Evolutionary conservation across 2,113 vertebrate genomes (phyloP).

Genomic region (Onychorhynchus coronatus): DNA sequence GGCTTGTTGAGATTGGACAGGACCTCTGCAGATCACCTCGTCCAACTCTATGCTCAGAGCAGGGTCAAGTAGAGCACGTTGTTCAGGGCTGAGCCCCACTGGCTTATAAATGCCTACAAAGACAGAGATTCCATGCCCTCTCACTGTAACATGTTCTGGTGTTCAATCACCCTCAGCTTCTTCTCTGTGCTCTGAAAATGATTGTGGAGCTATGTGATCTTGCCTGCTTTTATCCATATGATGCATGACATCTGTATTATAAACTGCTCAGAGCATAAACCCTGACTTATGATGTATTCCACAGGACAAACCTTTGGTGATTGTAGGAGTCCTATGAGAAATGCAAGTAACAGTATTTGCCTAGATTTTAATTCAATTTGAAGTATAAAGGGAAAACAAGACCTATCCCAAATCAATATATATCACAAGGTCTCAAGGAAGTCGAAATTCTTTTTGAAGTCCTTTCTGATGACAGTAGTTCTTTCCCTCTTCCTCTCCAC

Average conservation of each 20-base stretch:
- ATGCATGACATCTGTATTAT: not conserved
- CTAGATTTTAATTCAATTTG: not conserved
- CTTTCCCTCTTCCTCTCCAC: not conserved
- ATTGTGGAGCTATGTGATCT: not conserved
- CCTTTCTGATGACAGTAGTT: not conserved
- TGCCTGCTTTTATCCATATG: not conserved
- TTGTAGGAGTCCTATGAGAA: not conserved
- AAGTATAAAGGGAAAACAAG: not conserved
- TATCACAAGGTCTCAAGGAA: not conserved
- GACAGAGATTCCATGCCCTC: not conserved
- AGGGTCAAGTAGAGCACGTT: not conserved
- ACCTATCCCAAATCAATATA: not conserved
- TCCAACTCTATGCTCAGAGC: not conserved
- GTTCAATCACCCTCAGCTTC: not conserved
- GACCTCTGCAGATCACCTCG: not conserved
- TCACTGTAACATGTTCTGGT: not conserved
- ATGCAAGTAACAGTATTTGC: not conserved
- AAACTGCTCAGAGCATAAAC: not conserved
- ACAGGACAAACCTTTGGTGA: not conserved
- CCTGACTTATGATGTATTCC: not conserved
- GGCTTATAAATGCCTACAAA: not conserved
- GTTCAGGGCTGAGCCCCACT: accelerated
- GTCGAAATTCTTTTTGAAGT: not conserved
- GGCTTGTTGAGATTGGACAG: not conserved
- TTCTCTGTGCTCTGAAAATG: not conserved